These are phyloP conservation scores for Lepidochrysops patricia DNA, from an alignment of 2,888 invertebrate genomes.

Conservation along the genomic window DNA sequence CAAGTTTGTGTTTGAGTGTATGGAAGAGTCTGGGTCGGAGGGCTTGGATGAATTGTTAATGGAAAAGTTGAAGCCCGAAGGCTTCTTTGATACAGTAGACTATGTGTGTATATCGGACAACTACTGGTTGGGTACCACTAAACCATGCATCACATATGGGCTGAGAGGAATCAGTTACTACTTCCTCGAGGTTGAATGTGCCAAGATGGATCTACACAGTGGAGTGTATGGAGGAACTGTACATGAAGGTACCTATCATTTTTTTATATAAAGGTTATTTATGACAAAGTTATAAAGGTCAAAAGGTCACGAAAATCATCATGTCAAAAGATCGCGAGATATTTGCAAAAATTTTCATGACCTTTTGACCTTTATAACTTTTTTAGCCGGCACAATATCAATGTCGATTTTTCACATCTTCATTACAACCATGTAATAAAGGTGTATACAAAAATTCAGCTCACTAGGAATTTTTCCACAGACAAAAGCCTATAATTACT, in stretches of 20 bases:
- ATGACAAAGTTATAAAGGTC: no score
- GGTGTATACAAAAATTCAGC: no score
- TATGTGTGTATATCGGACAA: constrained; percentile 98
- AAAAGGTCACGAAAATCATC: no score
- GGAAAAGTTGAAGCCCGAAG: constrained; percentile 70
- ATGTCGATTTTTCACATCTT: no score
- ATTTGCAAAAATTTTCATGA: no score
- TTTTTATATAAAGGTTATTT: no score
- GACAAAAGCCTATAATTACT: no score
- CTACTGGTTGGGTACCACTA: constrained; percentile 98
- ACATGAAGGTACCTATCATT: constrained; percentile 76
- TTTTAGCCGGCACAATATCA: no score
- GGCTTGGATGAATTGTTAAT: constrained; percentile 92
- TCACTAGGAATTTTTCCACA: no score
- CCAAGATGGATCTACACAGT: constrained; percentile 94
- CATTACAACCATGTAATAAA: no score
- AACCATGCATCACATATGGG: constrained; percentile 98
- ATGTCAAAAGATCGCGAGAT: no score
- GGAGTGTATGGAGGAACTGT: constrained; percentile 97
- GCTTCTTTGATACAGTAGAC: constrained; percentile 88
- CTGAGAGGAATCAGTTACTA: constrained; percentile 95
- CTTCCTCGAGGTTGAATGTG: constrained; percentile 89
- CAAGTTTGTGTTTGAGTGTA: constrained; percentile 96
- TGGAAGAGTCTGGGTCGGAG: constrained; percentile 98
- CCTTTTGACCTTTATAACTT: no score